Percentiles rank a stretch among this genome's conserved stretches.
Conservation (phyloP, 2,113 vertebrate genomes). For the Hucho hucho region DNA sequence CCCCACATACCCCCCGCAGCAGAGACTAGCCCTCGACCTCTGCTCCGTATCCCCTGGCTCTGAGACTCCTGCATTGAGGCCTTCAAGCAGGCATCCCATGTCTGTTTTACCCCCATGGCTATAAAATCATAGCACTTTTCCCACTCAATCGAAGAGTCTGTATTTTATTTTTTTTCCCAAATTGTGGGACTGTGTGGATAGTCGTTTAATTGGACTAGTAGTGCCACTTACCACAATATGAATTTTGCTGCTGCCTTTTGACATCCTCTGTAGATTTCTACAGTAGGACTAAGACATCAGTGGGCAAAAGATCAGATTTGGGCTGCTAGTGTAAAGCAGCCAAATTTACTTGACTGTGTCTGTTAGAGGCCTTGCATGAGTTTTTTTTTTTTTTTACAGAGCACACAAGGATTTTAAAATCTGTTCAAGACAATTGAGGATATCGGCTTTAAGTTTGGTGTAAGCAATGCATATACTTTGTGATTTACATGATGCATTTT, state of each 20-base stretch:
- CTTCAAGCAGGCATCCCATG: background rate
- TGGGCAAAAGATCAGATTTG: too few species aligned
- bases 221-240: background rate
- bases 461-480: background rate
- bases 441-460: background rate
- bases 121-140: conserved; percentile 37
- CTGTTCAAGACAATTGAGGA: background rate
- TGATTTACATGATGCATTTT: too few species aligned
- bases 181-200: background rate
- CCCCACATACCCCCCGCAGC: conserved; percentile 81
- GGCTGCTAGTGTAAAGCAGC: too few species aligned
- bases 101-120: background rate
- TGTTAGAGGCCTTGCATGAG: background rate
- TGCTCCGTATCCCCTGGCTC: background rate
- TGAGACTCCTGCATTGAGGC: background rate
- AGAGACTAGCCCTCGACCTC: conserved; percentile 64
- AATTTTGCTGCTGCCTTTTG: conserved; percentile 13
- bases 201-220: too few species aligned
- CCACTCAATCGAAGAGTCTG: background rate
- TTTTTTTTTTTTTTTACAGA: too few species aligned
- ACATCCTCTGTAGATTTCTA: conserved; percentile 11
- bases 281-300: too few species aligned
- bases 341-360: background rate
- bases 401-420: background rate
- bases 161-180: background rate